A percentile compares a stretch with the other conserved stretches of the same genome.
Conservation (phyloP, 2,888 invertebrate species). For the Drosophila neonasuta region DNA sequence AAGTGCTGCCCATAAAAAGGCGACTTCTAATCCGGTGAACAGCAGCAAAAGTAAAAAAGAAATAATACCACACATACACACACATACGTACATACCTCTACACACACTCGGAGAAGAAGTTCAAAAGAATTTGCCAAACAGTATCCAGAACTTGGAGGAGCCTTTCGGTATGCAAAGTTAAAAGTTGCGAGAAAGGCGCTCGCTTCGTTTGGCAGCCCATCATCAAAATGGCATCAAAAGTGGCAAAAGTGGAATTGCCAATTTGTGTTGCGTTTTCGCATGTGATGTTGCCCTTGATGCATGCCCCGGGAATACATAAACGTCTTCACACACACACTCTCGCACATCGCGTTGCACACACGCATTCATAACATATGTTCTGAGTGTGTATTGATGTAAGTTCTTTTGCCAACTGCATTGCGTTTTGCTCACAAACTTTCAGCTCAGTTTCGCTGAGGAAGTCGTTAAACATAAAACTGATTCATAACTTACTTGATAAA, state of each 20-base stretch:
- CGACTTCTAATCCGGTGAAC: constrained; percentile 66
- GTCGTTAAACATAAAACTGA: neutral
- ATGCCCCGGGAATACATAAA: constrained; percentile 17
- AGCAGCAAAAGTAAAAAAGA: constrained; percentile 52
- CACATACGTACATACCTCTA: constrained; percentile 1
- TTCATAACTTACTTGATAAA: neutral
- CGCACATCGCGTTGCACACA: neutral
- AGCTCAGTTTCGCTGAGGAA: neutral
- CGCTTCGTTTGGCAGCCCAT: constrained; percentile 54
- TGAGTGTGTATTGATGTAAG: constrained; percentile 3
- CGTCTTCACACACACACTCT: too few species aligned
- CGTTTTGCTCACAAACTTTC: neutral
- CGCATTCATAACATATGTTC: neutral
- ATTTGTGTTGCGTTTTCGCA: constrained; percentile 57
- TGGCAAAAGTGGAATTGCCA: constrained; percentile 72
- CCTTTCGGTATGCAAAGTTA: constrained; percentile 53
- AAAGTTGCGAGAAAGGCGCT: constrained; percentile 44
- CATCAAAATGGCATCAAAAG: constrained; percentile 70
- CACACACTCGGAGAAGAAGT: constrained; percentile 43
- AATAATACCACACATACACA: constrained; percentile 50
- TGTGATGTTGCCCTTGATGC: constrained; percentile 38
- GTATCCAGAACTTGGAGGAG: constrained; percentile 29
- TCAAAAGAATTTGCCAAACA: constrained; percentile 63
- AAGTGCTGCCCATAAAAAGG: constrained; percentile 70
- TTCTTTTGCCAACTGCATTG: neutral